Evolutionary conservation across 2,113 vertebrate genomes (phyloP).

Genomic region (Chamaetylas fuelleborni): DNA sequence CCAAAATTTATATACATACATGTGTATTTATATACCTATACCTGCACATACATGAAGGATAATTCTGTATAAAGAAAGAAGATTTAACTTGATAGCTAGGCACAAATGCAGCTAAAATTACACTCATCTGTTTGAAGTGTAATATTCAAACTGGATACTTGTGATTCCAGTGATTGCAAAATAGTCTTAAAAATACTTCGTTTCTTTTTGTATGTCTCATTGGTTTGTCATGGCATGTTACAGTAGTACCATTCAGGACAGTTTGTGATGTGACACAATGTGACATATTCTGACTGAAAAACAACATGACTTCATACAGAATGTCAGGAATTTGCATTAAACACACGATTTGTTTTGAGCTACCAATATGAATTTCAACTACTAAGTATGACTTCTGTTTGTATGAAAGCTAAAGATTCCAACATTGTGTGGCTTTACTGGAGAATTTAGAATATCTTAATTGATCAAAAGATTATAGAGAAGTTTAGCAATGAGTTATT

Average conservation of each 20-base stretch:
- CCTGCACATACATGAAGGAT: neutral
- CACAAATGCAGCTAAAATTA: neutral
- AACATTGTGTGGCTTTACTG: neutral
- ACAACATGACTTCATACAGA: neutral
- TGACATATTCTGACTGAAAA: constrained; percentile 20
- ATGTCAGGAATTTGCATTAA: constrained; percentile 43
- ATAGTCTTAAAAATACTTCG: constrained; percentile 41
- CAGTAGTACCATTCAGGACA: neutral
- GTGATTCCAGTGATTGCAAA: neutral
- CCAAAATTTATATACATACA: neutral
- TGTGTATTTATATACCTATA: neutral
- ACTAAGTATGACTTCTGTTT: neutral
- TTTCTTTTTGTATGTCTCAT: constrained; percentile 14
- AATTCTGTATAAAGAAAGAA: neutral
- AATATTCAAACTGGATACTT: neutral
- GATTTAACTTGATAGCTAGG: neutral
- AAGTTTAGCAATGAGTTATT: neutral
- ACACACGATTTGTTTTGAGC: constrained; percentile 7
- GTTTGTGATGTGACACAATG: neutral
- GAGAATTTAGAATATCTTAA: neutral
- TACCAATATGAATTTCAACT: neutral
- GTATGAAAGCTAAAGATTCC: neutral
- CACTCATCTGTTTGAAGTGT: neutral
- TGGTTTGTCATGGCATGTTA: constrained; percentile 25
- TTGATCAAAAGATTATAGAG: neutral